Conservation (phyloP, 2,888 invertebrate genomes). For the Scelioninae gen. 1 region DNA sequence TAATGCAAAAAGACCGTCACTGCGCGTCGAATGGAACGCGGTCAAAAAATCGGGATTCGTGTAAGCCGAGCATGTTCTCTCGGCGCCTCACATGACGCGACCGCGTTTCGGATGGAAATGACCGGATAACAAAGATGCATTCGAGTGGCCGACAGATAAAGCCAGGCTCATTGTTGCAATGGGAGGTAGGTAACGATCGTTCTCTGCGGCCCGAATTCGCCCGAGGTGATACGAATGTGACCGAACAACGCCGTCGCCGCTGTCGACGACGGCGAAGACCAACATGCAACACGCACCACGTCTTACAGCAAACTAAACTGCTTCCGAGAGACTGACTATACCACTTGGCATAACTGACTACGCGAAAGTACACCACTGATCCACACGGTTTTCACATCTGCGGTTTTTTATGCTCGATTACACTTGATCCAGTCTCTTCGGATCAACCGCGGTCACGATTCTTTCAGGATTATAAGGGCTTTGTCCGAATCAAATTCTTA, state of each 20-base stretch:
- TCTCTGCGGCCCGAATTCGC: constrained; percentile 37
- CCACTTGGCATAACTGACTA: constrained; percentile 2
- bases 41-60: constrained; percentile 7
- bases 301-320: constrained; percentile 48
- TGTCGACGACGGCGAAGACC: constrained; percentile 58
- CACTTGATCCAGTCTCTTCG: constrained; percentile 14
- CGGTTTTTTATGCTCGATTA: constrained; percentile 34
- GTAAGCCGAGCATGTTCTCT: constrained; percentile 15
- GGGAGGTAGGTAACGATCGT: constrained; percentile 65
- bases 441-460: constrained; percentile 15
- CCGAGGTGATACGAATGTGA: constrained; percentile 49
- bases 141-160: constrained; percentile 51
- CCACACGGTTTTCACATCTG: constrained; percentile 34
- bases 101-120: constrained; percentile 51
- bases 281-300: constrained; percentile 56
- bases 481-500: not conserved
- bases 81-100: constrained; percentile 37
- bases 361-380: constrained; percentile 40
- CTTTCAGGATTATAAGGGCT: not conserved
- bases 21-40: constrained; percentile 4
- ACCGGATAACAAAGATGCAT: constrained; percentile 64
- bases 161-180: constrained; percentile 63
- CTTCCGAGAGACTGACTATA: not conserved
- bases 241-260: constrained; percentile 63
- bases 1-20: constrained; percentile 20